Base-by-base conservation (phyloP, 2,888 invertebrate species). In the Noctua janthina region DNA sequence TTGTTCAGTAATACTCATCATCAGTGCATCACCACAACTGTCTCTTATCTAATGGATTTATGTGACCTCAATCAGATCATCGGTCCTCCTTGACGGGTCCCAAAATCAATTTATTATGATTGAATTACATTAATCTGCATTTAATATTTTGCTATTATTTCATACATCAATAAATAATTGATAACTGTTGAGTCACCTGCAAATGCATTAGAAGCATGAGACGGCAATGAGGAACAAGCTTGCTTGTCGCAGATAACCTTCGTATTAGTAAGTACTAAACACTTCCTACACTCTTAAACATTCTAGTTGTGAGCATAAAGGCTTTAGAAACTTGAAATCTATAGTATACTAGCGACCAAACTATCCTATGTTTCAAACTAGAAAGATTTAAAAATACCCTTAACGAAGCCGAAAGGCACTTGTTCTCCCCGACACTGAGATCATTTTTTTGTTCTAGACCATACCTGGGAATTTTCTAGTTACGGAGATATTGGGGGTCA, bases 181-280 rank as follows among this genome's bases (percentile, higher is more conserved):
- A 20, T 17, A 20, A 49, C 17, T 17, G 35, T 49, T 74, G 75
- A 51, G 43, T 66, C 15, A 67, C 35, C 20, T 51, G 62, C 46
- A 39, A 68, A 51, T 76, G 46, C 29, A 59, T 75, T 74, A 69
- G 17, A 74, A 72, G n/a, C 13, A 56, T 49, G 13, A 54, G 43
- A 79, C 35, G 10, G 66, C 74, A 77, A 84, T 84, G n/a, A 79
- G 80, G 76, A 86, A 86, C 67, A 59, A 29, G 46, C 11, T 56
- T 56, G 11, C 59, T 59, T 77, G 71, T 74, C 43, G 54, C 51
- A 71, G 3, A 23, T 74, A 62, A 71, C 83, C 86, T 83, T 78
- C 59, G n/a, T 59, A 43, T 59, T 59, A 69, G 64, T 76, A 23
- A 66, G 62, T 39, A 49, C 17, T 39, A 35, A 62, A 68, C 15